phyloP scores from a whole-genome alignment of 2,113 vertebrate species.

The Dasyornis broadbenti region DNA sequence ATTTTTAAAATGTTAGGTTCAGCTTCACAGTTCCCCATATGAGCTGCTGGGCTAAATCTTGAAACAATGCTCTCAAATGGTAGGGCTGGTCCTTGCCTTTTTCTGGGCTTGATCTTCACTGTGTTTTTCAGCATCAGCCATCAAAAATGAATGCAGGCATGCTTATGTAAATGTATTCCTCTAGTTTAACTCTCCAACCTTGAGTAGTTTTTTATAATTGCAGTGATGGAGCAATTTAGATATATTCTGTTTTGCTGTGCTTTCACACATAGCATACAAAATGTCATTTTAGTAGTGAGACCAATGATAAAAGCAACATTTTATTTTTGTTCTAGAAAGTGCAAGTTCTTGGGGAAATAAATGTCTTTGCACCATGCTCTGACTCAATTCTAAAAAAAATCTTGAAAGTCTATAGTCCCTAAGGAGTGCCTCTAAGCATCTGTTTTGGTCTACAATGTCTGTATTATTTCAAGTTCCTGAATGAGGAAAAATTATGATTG shows the following conservation, averaged over 20 bases:
- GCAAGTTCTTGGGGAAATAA: neutral
- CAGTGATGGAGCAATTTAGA: neutral
- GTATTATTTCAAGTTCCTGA: neutral
- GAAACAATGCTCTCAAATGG: neutral
- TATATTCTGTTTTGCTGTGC: neutral
- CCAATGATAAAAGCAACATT: neutral
- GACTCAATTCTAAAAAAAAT: neutral
- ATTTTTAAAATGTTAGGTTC: neutral
- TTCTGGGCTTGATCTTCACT: neutral
- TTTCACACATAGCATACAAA: neutral
- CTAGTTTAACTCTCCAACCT: neutral
- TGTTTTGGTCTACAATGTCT: neutral
- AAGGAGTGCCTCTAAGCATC: neutral
- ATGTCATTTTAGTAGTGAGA: neutral
- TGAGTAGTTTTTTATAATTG: neutral
- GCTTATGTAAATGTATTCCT: neutral
- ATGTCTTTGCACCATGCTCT: neutral
- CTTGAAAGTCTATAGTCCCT: neutral
- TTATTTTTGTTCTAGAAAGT: neutral
- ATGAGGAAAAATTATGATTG: neutral
- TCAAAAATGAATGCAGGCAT: neutral
- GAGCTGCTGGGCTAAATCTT: neutral
- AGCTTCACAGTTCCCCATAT: neutral
- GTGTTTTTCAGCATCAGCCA: neutral
- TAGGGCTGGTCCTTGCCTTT: neutral